Evolutionary conservation across 64 coral and sea anemone species (phyloP).

Genomic region (Stichodactyla mertensii): DNA sequence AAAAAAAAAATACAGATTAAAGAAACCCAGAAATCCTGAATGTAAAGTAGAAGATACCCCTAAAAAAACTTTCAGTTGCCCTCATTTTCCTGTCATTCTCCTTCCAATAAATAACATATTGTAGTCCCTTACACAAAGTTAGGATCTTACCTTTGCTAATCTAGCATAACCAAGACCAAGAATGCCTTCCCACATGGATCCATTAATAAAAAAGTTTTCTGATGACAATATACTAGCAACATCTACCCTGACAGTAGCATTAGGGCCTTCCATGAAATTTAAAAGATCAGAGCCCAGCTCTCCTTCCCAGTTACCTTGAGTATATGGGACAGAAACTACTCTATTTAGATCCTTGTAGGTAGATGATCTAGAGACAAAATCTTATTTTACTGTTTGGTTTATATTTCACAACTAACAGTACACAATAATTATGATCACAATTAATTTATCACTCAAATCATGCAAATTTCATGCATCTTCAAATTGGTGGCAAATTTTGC

Average conservation of each 20-base stretch:
- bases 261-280: conserved; percentile 90
- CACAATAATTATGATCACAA: too few relatives aligned
- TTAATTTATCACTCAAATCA: too few relatives aligned
- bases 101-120: too few relatives aligned
- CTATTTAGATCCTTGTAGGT: conserved; percentile 76
- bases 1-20: too few relatives aligned
- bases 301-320: conserved; percentile 97
- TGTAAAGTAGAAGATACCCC: too few relatives aligned
- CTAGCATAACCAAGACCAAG: conserved; percentile 89
- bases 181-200: conserved; percentile 99
- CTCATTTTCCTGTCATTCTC: too few relatives aligned
- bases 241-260: conserved; percentile 93
- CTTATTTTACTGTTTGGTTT: background rate
- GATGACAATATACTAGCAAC: conserved; percentile 92
- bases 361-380: conserved; percentile 42
- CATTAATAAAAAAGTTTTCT: conserved; percentile 98
- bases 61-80: too few relatives aligned
- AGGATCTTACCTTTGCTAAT: conserved; percentile 65
- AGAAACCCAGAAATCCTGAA: too few relatives aligned
- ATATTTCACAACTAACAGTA: too few relatives aligned
- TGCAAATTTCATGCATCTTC: too few relatives aligned
- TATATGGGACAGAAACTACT: conserved; percentile 86
- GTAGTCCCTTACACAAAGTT: background rate
- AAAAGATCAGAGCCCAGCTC: conserved; percentile 85
- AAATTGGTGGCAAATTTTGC: too few relatives aligned